Evolutionary conservation across 2,888 invertebrate species (phyloP), one percentile per base, ranked within the genome.

Genomic region (Papilio demoleus): DNA sequence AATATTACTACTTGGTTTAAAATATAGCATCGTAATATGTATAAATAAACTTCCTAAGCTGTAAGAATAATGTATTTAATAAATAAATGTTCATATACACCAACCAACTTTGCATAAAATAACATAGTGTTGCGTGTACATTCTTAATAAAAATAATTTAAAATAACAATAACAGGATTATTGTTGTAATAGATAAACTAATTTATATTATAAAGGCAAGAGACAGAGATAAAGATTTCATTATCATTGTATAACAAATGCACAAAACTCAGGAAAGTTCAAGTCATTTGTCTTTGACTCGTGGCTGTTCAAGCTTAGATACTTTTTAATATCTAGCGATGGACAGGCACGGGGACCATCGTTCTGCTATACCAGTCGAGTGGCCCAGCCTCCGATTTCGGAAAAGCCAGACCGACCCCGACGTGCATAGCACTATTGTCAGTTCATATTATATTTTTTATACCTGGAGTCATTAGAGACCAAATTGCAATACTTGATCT

Each of bases 401-500:
- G 22, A 53, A 27, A 14, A 24, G 17, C 17, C 45, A 12, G 19
- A 45, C 19, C 19, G 3, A 45, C 1, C 19, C 19, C 17, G 4
- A 42, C 1, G 8, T 19, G 8, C 45, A 9, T 19, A 45, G 45
- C 19, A 19, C 19, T 45, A 19, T 8, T 19, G 45, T 45, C 45
- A 45, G 19, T 19, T 45, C 1, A 14, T 42, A 6, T n/a, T 24
- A 27, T 0, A 24, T 22, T 27, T 50, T 50, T 50, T 14, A 50
- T 50, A 50, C 50, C 50, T 50, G 50, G 50, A 50, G 24, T 50
- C 50, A 50, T 50, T 24, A 24, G 50, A 50, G 50, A 50, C 27
- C 50, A 27, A 50, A 14, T 14, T 27, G 47, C 22, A 22, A 24
- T 24, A 24, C 6, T 22, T 50, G 47, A 50, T 50, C 47, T 50